phyloP scores from a whole-genome alignment of 2,888 invertebrate species.

The Scaptomyza parva region DNA sequence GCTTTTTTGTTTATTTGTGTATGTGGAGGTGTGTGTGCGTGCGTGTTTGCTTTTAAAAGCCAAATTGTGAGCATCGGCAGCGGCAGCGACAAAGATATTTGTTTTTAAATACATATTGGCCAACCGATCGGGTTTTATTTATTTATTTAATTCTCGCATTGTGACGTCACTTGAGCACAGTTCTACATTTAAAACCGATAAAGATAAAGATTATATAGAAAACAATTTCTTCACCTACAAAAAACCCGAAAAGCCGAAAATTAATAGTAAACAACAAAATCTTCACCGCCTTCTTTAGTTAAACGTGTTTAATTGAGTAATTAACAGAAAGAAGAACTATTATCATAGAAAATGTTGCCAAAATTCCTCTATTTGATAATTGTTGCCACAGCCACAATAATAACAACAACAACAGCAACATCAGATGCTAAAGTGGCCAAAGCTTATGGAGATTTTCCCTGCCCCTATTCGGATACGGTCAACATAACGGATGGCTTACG shows the following conservation, averaged over 20 bases:
- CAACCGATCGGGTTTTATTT: slow-evolving; percentile 47
- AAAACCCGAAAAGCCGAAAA: neutral
- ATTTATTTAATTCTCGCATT: slow-evolving; percentile 55
- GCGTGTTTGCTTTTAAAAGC: slow-evolving; percentile 37
- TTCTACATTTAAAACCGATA: slow-evolving; percentile 21
- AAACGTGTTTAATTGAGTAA: slow-evolving; percentile 39
- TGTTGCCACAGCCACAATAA: slow-evolving; percentile 18
- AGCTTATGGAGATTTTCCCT: slow-evolving; percentile 59
- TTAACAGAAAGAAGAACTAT: slow-evolving; percentile 30
- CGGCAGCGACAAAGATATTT: slow-evolving; percentile 22
- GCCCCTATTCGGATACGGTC: slow-evolving; percentile 77
- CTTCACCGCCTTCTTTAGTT: neutral
- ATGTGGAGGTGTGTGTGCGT: slow-evolving; percentile 18
- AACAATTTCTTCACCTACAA: slow-evolving; percentile 45
- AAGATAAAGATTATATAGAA: neutral
- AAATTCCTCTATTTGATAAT: slow-evolving; percentile 23
- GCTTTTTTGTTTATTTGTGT: slow-evolving; percentile 19
- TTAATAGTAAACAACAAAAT: neutral
- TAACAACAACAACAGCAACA: neutral
- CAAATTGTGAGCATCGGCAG: slow-evolving; percentile 35
- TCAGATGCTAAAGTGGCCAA: neutral
- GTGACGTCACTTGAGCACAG: slow-evolving; percentile 63
- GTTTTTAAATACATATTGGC: slow-evolving; percentile 21
- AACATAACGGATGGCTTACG: slow-evolving; percentile 79
- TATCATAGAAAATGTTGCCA: slow-evolving; percentile 40